phyloP scores from a whole-genome alignment of 2,797 vertebrate species.

The Lacerta bilineata region DNA sequence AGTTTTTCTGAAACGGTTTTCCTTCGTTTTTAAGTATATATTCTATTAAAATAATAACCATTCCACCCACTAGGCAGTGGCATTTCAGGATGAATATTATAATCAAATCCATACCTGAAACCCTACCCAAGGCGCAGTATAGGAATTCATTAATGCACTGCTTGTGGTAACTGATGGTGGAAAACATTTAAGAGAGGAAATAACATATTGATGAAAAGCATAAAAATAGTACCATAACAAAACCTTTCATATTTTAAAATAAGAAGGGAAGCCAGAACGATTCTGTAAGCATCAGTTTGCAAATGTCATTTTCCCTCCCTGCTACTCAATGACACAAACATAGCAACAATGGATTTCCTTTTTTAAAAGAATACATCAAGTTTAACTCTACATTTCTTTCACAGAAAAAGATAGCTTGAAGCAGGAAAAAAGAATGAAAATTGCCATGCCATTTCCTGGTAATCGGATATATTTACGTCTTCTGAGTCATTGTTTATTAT shows the following conservation, averaged over 20 bases:
- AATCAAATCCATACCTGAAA: conserved; percentile 33
- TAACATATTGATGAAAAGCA: conserved; percentile 31
- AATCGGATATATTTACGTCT: neutral
- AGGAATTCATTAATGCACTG: conserved; percentile 14
- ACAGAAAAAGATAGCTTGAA: neutral
- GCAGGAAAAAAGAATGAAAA: neutral
- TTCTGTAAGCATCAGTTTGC: conserved; percentile 14
- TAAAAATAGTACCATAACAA: conserved; percentile 32
- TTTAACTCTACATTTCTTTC: neutral
- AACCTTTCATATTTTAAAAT: conserved; percentile 23
- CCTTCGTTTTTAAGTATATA: conserved; percentile 11
- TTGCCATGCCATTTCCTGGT: neutral
- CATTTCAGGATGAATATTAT: conserved; percentile 40
- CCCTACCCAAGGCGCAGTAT: conserved; percentile 28
- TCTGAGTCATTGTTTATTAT: neutral
- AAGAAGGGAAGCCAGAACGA: neutral
- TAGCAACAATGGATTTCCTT: neutral
- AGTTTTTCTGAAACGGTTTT: conserved; percentile 19
- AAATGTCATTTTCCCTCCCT: neutral
- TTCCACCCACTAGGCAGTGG: neutral
- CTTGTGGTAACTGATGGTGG: conserved; percentile 20
- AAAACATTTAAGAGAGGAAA: conserved; percentile 24
- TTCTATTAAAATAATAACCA: conserved; percentile 31
- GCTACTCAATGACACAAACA: neutral
- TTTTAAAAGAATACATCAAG: neutral